Evolutionary conservation across 2,888 invertebrate genomes (phyloP), one percentile per base, ranked within the genome.

Genomic region (Apodemia mormo): DNA sequence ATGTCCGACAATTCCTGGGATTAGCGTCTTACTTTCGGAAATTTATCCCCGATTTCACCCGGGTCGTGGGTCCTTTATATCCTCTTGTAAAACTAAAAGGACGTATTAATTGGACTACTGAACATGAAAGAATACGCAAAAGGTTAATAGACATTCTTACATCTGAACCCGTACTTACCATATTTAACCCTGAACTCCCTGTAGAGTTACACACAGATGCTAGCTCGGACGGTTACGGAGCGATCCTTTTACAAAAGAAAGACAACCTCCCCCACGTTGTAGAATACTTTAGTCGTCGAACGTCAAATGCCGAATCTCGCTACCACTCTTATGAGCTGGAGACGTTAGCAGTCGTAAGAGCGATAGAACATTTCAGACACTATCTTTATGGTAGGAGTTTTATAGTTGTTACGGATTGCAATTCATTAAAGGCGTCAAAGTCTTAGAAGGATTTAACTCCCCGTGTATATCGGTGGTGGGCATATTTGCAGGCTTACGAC

Each of bases 391-490:
- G 37, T 37, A 37, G 37, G 37, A 37, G 37, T 37, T 37, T 37
- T 37, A 6, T 37, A 37, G 37, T 37, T 37, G 37, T 37, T 37
- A 37, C 37, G 37, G 37, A 37, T 6, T 37, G 37, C 37, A 37
- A 37, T 37, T 37, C 37, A 37, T 37, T 37, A 37, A 37, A 37
- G 37, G 37, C 37, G 37, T 76, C 78, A 0, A 73, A 75, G 22
- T 70, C 71, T 0, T 78, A 78, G 69, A 74, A 8, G 0, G 79
- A 76, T 54, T 54, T 76, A 9, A 74, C 75, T 2, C 77, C 76
- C 0, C 68, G 77, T 2, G 73, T 78, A 0, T 75, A 61, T 22
- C 43, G 73, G 14, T 72, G 75, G 73, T 74, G 74, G 73, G 69
- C 72, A 14, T 69, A 65, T 61, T 45, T 76, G 10, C 75, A 76